Evolutionary conservation across 2,797 vertebrate genomes (phyloP).

Genomic region (Hephaestus fuliginosus): DNA sequence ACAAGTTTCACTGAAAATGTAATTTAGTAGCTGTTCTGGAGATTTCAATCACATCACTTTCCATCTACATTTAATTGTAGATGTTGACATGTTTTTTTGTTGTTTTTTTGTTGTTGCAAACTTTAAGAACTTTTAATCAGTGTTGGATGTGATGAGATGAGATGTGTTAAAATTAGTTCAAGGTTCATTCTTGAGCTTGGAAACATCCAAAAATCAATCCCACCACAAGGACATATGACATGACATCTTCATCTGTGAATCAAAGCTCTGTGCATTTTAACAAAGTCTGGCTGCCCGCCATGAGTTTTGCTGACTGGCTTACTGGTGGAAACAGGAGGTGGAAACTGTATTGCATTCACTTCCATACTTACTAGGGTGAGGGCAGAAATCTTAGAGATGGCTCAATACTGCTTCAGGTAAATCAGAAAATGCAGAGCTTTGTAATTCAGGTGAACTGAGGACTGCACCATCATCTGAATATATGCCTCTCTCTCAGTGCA

Average conservation of each 20-base stretch:
- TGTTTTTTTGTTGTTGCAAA: too few species aligned
- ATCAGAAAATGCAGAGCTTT: background rate
- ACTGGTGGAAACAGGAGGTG: background rate
- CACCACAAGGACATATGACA: background rate
- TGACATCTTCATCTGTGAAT: constrained; percentile 5
- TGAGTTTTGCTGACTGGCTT: background rate
- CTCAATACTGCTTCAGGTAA: background rate
- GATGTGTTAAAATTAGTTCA: too few species aligned
- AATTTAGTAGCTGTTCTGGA: too few species aligned
- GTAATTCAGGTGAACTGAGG: background rate
- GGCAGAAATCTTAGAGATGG: background rate
- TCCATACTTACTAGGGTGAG: too few species aligned
- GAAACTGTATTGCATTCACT: background rate
- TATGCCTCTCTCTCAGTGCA: constrained; percentile 85
- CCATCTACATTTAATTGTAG: too few species aligned
- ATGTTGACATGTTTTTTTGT: too few species aligned
- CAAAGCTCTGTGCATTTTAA: background rate
- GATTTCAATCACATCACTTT: too few species aligned
- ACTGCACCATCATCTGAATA: constrained; percentile 34
- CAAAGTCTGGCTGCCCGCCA: background rate
- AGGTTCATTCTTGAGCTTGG: too few species aligned
- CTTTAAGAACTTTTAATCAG: too few species aligned
- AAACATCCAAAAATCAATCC: background rate
- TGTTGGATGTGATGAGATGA: too few species aligned
- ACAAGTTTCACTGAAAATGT: too few species aligned